Evolutionary conservation across 53 echinoderm and acorn worm genomes (phyloP), one percentile per base, ranked within the genome.

Genomic region (Paelopatides confundens): DNA sequence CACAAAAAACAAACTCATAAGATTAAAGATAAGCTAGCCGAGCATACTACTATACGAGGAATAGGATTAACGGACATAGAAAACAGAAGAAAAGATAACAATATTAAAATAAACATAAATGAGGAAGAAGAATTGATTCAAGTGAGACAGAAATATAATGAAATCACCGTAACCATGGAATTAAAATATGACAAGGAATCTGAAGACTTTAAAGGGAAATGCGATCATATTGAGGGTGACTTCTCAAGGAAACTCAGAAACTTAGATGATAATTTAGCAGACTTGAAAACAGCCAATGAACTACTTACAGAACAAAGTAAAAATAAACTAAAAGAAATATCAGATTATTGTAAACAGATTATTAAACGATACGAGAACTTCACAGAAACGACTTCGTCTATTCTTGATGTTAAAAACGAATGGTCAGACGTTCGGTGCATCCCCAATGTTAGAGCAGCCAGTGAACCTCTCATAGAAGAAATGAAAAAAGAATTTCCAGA

Each of bases 361-460:
- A 79, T 5, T 5, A 28, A 33, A 17, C 30, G 51, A 13, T 53
- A 26, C 26, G 32, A 79, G 31, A 51, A 79, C 21, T 31, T 79
- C 5, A 12, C 4, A 29, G 32, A 26, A 15, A 51, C 79, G 14
- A 26, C 79, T 2, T 11, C 52, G 15, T 52, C 51, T 53, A 18
- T 79, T 53, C 79, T 79, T 31, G 51, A 24, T 34, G 9, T 31
- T 15, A 51, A 31, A 1, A 33, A 79, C 32, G 50, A 79, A 10
- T 79, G 79, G 79, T 14, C 52, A 17, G 52, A 50, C 31, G 34
- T 31, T 17, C 79, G 31, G 53, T 50, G 79, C 18, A 31, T 51
- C 52, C 79, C 79, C 13, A 53, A 53, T 53, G 29, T 79, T 29
- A 50, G 79, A 18, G 31, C 9, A n/a, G 79, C 79, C 18, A 30